Base-by-base conservation (phyloP, 2,888 invertebrate genomes). In the Auanema freiburgensis region DNA sequence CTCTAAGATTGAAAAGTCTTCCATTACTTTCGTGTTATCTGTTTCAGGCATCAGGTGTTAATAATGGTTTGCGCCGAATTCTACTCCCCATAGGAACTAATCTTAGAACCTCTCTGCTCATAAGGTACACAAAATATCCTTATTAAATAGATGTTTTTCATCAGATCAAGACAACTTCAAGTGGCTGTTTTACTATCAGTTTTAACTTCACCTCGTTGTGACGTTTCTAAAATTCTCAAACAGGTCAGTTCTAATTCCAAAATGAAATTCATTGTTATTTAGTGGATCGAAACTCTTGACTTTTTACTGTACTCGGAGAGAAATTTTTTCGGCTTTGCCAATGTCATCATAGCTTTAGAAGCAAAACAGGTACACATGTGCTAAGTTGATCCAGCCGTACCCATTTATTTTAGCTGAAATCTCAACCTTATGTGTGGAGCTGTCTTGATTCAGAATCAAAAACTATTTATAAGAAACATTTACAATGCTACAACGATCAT, bases 321-420 rank as follows among this genome's bases (percentile, higher is more conserved):
- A 44, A 63, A 63, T 18, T 12, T 58, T 21, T 58, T 63, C 23
- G 63, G 57, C 10, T 63, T 63, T 21, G 63, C 63, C n/a, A 63
- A 63, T 43, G 41, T 63, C 23, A 63, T 63, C 53, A 44, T 42
- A n/a, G 63, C 63, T 21, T 21, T 63, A 24, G 57, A 62, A 25
- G 42, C 56, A 42, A 62, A 56, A 23, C 50, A 51, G 56, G 62
- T 62, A n/a, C n/a, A n/a, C n/a, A 8, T 33, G 33, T 33, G 8
- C 8, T 8, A 5, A 5, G 3, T 46, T 10, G 6, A 3, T 46
- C 4, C 10, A 46, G 18, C 10, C 10, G 4, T 21, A 18, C 10
- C 16, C 10, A 46, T 6, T 16, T 6, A n/a, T 57, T 62, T 62
- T 56, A 62, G 62, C 21, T 62, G 33, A 40, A 33, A 21, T 56